Evolutionary conservation across 2,797 vertebrate genomes (phyloP).

Genomic region (Tragelaphus eurycerus): DNA sequence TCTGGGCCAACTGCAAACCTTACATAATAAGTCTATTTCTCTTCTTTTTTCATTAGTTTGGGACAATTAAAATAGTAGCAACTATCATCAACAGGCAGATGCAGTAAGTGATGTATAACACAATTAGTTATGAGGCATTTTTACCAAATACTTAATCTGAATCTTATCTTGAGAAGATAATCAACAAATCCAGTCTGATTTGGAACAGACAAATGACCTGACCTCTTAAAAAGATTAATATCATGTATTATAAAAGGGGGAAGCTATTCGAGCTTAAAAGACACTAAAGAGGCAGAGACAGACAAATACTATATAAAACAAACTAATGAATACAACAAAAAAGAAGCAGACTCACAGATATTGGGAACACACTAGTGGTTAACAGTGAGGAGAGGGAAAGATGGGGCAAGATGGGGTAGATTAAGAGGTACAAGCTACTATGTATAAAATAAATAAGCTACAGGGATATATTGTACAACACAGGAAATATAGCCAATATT

Average conservation of each 20-base stretch:
- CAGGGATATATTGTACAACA: background rate
- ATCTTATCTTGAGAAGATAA: conserved; percentile 23
- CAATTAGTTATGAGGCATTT: background rate
- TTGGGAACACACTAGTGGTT: background rate
- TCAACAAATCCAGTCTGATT: background rate
- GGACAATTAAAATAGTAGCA: background rate
- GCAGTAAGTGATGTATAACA: background rate
- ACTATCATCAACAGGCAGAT: background rate
- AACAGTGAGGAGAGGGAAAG: background rate
- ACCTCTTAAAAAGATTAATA: background rate
- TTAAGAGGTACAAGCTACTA: background rate
- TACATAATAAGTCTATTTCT: background rate
- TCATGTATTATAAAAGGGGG: background rate
- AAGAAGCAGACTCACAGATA: background rate
- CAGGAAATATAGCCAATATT: background rate
- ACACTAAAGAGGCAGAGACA: background rate
- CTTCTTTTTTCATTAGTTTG: background rate
- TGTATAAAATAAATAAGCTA: background rate
- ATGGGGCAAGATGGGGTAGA: background rate
- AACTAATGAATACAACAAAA: background rate
- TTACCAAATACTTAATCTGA: conserved; percentile 14
- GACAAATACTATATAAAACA: background rate
- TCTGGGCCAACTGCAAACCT: background rate
- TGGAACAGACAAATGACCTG: background rate
- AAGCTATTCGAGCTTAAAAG: background rate